phyloP scores from a whole-genome alignment of 2,797 vertebrate species.

The Leptoclinus maculatus region DNA sequence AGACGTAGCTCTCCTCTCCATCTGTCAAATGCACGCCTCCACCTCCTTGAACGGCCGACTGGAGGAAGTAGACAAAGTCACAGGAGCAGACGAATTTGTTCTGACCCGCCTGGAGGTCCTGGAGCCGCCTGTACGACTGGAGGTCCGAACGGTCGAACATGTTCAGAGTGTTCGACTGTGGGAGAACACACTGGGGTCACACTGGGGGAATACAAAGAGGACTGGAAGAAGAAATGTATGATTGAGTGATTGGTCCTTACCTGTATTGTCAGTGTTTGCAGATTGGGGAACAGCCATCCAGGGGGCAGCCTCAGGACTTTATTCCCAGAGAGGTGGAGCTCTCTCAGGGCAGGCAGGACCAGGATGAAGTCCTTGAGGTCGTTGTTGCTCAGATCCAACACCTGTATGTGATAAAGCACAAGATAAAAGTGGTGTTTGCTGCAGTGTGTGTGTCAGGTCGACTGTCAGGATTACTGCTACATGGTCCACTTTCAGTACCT shows the following conservation, averaged over 20 bases:
- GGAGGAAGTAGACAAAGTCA: constrained; percentile 64
- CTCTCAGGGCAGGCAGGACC: constrained; percentile 54
- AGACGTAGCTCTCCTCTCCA: constrained; percentile 50
- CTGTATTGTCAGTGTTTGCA: constrained; percentile 58
- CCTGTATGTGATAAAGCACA: constrained; percentile 23
- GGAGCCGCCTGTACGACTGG: constrained; percentile 39
- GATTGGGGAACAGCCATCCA: constrained; percentile 53
- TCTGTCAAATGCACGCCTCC: constrained; percentile 30
- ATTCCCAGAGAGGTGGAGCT: constrained; percentile 74
- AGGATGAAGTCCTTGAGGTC: constrained; percentile 45
- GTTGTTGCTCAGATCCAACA: constrained; percentile 71
- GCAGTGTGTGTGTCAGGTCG: not conserved
- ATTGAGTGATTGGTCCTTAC: constrained; percentile 30
- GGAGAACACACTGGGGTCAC: constrained; percentile 1
- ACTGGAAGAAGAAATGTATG: not conserved
- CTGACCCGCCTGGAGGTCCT: constrained; percentile 51
- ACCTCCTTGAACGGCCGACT: not conserved
- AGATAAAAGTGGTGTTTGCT: not conserved
- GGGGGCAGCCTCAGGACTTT: constrained; percentile 62
- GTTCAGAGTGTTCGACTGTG: constrained; percentile 71
- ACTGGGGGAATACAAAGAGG: not conserved
- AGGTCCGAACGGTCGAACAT: constrained; percentile 58
- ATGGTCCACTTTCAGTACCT: constrained; percentile 45
- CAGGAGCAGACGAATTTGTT: constrained; percentile 74
- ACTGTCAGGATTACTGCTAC: too few species aligned